Percentiles rank a stretch among this genome's conserved stretches.
Conservation (phyloP, 2,113 vertebrate species). For the Nothocercus nigrocapillus region DNA sequence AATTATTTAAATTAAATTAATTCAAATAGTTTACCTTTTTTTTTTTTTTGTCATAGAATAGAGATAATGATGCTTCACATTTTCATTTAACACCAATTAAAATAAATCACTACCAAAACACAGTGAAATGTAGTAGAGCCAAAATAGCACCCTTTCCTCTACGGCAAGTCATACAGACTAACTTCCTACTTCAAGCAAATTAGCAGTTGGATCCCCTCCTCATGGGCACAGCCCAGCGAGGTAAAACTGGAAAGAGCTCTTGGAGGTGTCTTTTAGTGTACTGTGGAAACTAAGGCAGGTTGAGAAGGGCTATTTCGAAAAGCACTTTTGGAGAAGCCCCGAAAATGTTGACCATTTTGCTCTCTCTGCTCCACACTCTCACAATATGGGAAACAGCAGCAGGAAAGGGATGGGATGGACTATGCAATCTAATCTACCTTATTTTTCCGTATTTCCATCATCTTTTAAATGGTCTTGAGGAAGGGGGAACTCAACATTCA, state of each 20-base stretch:
- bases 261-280: not conserved
- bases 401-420: rapidly evolving
- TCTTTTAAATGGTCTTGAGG: not conserved
- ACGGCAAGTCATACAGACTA: not conserved
- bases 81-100: not conserved
- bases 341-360: not conserved
- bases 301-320: not conserved
- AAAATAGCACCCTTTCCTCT: not conserved
- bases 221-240: not conserved
- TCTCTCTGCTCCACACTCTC: rapidly evolving
- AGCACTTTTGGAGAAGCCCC: not conserved
- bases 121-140: not conserved
- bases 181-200: not conserved
- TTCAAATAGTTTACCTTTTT: not conserved
- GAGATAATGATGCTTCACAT: not conserved
- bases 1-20: not conserved
- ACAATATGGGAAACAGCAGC: not conserved
- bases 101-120: not conserved
- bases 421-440: not conserved
- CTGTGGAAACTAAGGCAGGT: not conserved
- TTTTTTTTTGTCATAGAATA: not conserved
- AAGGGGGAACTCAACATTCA: not conserved
- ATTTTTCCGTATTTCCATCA: not conserved
- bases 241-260: not conserved
- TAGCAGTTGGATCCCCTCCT: not conserved